Evolutionary conservation across 2,888 invertebrate species (phyloP), one percentile per base, ranked within the genome.

Genomic region (Teleiodes luculella): DNA sequence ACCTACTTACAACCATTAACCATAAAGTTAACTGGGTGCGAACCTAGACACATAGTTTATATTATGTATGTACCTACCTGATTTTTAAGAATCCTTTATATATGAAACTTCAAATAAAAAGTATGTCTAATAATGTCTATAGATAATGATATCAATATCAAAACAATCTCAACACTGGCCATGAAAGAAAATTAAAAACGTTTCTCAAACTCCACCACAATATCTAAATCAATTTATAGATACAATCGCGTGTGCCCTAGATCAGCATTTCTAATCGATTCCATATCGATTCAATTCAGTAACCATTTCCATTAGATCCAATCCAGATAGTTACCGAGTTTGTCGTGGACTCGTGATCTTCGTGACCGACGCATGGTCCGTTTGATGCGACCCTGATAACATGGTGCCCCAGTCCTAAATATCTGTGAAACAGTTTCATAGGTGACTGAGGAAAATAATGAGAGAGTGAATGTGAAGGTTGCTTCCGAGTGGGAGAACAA

Each of bases 311-410:
- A 48, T 49, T 28, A 14, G 53, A 61, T 58, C 56, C 56, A 54
- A 52, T 60, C 59, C 59, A 59, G 55, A 63, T 46, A 46, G 56
- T 57, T 55, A 53, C 33, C 18, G 5, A 61, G 59, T 56, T 57
- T 52, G 48, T 49, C 37, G 28, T 49, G 24, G 49, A 49, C n/a
- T 49, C 24, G 43, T 56, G 39, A 10, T 5, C 10, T 18, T 39
- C 56, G 41, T 54, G 51, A 55, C 43, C 57, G 52, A 58, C 58
- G 57, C 47, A 48, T 56, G 57, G 13, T 47, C 57, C 52, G 46
- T 51, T 56, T 49, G 20, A 13, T 43, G n/a, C 43, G 43, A 20
- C 28, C 43, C 43, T 7, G 16, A 14, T 14, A 13, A 14, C 37
- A 37, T 8, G 16, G 14, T 18, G 37, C 5, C 36, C 36, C 8